Evolutionary conservation across 2,888 invertebrate genomes (phyloP), one percentile per base, ranked within the genome.

Genomic region (Dysmachus trigonus): DNA sequence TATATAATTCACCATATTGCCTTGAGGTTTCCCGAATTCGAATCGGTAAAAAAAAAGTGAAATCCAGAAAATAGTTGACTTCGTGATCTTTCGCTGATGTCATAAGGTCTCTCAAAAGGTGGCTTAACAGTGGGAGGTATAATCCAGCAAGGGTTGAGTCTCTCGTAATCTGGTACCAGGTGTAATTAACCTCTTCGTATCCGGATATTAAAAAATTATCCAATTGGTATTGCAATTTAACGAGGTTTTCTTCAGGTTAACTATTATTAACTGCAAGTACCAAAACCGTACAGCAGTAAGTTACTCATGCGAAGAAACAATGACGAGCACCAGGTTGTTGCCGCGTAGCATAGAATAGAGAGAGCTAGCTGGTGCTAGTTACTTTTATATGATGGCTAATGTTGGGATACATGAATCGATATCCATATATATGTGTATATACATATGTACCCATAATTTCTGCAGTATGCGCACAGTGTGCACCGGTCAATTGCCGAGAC

Each of bases 221-320:
- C 10, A 62, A 62, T 82, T 33, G 62, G 81, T 18, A 53, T n/a
- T 81, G 53, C 62, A 82, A 62, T 82, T 82, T 62, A 82, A 31
- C 18, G 53, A 62, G 18, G 22, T 27, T 27, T 41, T 38, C 38
- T 35, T 35, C 47, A 18, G 10, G 15, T 10, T n/a, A n/a, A n/a
- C 10, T 41, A 13, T 41, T 41, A 41, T 41, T 41, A 10, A 4
- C 38, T 41, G 38, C 3, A 47, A 53, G 8, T 62, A 41, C 1
- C 41, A 41, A 41, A 41, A 41, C 10, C 41, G 41, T 30, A 15
- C 27, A n/a, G n/a, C n/a, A n/a, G n/a, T n/a, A n/a, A 62, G 31
- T 82, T 82, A 62, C 81, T 82, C 53, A 82, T 33, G 62, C 81
- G 35, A 35, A 62, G 22, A 62, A 82, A 82, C 81, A 33, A 82